Evolutionary conservation across 2,113 vertebrate species (phyloP).

Genomic region (Nothocercus nigrocapillus): DNA sequence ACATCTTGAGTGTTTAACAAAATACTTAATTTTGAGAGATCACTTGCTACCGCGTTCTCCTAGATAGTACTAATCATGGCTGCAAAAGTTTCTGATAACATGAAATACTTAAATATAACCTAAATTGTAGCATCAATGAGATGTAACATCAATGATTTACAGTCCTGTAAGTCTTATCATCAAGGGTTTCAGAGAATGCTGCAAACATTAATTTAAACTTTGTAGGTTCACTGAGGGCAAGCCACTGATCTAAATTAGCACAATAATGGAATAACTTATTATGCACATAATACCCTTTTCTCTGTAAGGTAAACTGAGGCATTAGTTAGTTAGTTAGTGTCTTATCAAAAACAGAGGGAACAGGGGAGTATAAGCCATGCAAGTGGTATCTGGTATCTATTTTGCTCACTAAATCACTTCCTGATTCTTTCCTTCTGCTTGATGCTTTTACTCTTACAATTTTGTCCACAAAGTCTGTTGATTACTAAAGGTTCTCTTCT

Average conservation of each 20-base stretch:
- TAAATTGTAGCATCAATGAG: not conserved
- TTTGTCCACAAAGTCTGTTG: not conserved
- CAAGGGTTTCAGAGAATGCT: not conserved
- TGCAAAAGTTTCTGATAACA: not conserved
- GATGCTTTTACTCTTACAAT: not conserved
- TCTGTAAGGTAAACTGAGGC: not conserved
- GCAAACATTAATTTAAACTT: not conserved
- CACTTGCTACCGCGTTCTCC: accelerated
- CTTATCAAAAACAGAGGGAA: not conserved
- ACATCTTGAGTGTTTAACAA: not conserved
- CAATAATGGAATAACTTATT: not conserved
- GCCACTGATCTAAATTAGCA: not conserved
- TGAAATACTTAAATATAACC: not conserved
- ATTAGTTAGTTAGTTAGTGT: not conserved
- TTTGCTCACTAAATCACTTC: not conserved
- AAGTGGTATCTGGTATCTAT: not conserved
- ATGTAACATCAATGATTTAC: not conserved
- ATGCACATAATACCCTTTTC: not conserved
- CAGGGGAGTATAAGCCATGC: not conserved
- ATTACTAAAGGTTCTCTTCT: not conserved
- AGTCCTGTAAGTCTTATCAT: not conserved
- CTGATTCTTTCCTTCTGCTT: not conserved
- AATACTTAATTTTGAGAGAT: not conserved
- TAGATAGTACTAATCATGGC: not conserved
- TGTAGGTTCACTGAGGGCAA: not conserved